Conservation (phyloP, 2,113 vertebrate species). For the Synodontis membranacea region DNA sequence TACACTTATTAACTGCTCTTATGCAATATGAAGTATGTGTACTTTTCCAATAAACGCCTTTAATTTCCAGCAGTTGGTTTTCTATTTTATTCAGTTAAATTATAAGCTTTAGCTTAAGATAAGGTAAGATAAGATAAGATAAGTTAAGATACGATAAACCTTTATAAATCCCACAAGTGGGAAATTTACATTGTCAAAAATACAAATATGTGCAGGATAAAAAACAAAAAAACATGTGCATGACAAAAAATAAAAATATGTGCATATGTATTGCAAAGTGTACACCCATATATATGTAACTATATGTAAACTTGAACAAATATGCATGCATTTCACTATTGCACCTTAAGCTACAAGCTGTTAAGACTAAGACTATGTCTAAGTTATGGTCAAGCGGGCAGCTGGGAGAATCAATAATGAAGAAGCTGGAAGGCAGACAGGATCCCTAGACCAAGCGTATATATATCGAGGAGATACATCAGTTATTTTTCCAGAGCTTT, state of each 20-base stretch:
- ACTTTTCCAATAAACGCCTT: not conserved
- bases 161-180: too few species aligned
- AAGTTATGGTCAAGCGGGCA: not conserved
- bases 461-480: not conserved
- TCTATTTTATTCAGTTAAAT: not conserved
- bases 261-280: too few species aligned
- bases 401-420: not conserved
- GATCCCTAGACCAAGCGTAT: not conserved
- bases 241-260: too few species aligned
- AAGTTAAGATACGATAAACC: too few species aligned
- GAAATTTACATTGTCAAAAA: too few species aligned
- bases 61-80: not conserved
- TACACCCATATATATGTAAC: too few species aligned
- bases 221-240: too few species aligned
- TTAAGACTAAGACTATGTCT: not conserved
- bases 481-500: not conserved
- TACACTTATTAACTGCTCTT: not conserved
- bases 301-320: too few species aligned
- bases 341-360: not conserved
- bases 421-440: not conserved
- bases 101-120: not conserved
- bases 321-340: too few species aligned
- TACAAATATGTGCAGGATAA: too few species aligned
- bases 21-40: not conserved
- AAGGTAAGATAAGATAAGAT: too few species aligned